These are phyloP conservation scores for Lepidothrix coronata DNA, from an alignment of 2,113 vertebrate genomes.

Conservation along the genomic window DNA sequence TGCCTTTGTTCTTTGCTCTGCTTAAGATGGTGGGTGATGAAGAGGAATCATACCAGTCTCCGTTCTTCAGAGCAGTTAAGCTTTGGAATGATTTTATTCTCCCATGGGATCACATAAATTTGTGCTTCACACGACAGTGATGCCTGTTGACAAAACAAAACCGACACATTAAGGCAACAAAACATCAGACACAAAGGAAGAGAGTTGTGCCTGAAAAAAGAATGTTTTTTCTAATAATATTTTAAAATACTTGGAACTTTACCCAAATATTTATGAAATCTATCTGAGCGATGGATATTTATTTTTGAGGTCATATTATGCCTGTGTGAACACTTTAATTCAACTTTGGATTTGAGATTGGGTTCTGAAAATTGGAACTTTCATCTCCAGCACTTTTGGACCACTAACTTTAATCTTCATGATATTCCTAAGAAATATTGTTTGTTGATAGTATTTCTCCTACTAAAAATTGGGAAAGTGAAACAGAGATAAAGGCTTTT, in stretches of 20 bases:
- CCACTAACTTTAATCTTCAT: background rate
- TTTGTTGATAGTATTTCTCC: background rate
- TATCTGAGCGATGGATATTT: background rate
- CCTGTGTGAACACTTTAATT: background rate
- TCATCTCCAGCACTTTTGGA: background rate
- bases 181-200: background rate
- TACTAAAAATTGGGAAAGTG: background rate
- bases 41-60: background rate
- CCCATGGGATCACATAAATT: constrained; percentile 76
- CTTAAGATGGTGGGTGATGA: background rate
- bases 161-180: background rate
- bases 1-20: background rate
- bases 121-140: constrained; percentile 71
- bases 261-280: background rate
- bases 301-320: background rate
- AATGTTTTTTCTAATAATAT: background rate
- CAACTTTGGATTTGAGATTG: background rate
- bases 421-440: background rate
- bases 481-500: background rate
- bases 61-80: constrained; percentile 58
- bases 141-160: constrained; percentile 63
- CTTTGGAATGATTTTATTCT: constrained; percentile 33
- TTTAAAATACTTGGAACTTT: background rate
- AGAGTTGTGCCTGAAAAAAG: background rate
- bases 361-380: background rate